These are phyloP conservation scores for Eueides isabella DNA, from an alignment of 1,140 invertebrate species.

Conservation along the genomic window DNA sequence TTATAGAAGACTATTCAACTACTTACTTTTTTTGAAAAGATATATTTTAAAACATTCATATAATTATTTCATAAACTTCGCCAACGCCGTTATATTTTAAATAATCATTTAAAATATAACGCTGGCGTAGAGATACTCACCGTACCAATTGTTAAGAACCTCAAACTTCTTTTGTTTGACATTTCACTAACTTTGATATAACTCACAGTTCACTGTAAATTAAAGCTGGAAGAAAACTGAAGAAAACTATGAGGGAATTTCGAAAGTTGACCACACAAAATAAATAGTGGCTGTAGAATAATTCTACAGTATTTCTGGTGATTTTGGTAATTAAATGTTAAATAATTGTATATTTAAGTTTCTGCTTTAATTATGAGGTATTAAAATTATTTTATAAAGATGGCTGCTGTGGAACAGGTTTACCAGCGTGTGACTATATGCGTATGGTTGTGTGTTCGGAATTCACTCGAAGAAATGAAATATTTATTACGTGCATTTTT, in stretches of 20 bases:
- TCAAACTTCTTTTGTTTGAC: conserved; percentile 1
- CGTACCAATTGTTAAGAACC: background rate
- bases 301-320: background rate
- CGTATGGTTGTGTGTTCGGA: too few relatives aligned
- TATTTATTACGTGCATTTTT: too few relatives aligned
- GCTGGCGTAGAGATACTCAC: background rate
- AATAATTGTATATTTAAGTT: background rate
- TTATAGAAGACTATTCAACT: too few relatives aligned
- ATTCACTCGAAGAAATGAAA: too few relatives aligned
- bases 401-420: too few relatives aligned
- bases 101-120: background rate
- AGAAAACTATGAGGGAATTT: background rate
- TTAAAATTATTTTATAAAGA: too few relatives aligned
- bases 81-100: too few relatives aligned
- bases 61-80: too few relatives aligned
- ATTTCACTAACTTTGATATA: background rate
- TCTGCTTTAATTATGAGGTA: background rate
- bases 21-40: too few relatives aligned
- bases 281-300: background rate
- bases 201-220: background rate
- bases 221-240: background rate
- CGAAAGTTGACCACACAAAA: background rate
- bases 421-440: too few relatives aligned
- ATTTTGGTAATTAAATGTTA: conserved; percentile 2
- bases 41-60: too few relatives aligned